Evolutionary conservation across 2,797 vertebrate species (phyloP).

Genomic region (Mycteria americana): DNA sequence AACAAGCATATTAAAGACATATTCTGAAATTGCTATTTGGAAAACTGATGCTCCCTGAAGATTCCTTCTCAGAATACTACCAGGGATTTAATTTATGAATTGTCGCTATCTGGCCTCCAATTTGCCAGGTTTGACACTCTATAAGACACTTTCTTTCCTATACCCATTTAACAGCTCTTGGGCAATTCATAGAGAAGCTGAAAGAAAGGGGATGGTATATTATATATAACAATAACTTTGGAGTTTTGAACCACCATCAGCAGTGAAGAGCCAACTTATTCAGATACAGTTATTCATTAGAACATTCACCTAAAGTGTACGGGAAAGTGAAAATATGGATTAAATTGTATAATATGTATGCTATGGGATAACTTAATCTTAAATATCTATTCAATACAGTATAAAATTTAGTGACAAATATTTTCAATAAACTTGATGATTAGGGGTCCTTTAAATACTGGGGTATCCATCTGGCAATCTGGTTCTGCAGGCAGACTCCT

Average conservation of each 20-base stretch:
- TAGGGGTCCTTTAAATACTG: background rate
- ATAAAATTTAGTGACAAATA: background rate
- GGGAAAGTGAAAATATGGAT: background rate
- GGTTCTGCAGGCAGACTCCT: background rate
- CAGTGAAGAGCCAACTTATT: background rate
- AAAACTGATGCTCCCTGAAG: background rate
- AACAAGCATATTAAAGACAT: background rate
- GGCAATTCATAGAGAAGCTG: background rate
- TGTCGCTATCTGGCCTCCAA: background rate
- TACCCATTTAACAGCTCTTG: background rate
- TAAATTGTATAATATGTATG: background rate
- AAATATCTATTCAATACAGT: background rate
- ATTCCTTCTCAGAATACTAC: background rate
- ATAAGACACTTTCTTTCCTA: background rate
- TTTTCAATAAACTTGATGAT: background rate
- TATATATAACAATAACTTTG: background rate
- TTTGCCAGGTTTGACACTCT: background rate
- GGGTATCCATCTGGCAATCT: background rate
- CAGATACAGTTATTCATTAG: background rate
- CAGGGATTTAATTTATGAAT: background rate
- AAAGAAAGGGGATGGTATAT: background rate
- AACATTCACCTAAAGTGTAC: background rate
- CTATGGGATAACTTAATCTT: background rate
- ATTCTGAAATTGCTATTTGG: background rate
- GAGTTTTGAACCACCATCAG: background rate